Percentiles rank a stretch among this genome's conserved stretches.
phyloP scores from a whole-genome alignment of 2,797 vertebrate species.

The Paedocypris micromegethes region DNA sequence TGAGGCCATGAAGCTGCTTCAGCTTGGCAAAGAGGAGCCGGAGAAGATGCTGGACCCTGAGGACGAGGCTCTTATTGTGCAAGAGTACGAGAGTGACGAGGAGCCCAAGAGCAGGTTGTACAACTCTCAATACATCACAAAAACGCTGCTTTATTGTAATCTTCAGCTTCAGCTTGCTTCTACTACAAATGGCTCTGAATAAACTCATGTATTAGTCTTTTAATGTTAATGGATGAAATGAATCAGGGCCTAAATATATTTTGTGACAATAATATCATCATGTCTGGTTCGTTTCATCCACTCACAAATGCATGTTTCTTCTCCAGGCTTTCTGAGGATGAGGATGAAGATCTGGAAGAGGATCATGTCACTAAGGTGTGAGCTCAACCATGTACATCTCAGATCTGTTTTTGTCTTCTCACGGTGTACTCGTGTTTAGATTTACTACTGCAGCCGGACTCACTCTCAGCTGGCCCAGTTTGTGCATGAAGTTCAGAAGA shows the following conservation, averaged over 20 bases:
- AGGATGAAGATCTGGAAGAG: conserved; percentile 83
- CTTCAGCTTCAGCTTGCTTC: too few relatives aligned
- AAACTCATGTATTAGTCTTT: too few relatives aligned
- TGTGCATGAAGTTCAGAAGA: conserved; percentile 90
- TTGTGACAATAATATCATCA: too few relatives aligned
- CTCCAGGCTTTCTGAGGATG: conserved; percentile 69
- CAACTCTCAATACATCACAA: too few relatives aligned
- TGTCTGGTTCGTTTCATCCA: conserved; percentile 2
- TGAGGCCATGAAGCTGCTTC: conserved; percentile 75
- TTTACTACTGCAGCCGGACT: conserved; percentile 97
- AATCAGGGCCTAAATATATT: too few relatives aligned
- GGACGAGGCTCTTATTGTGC: conserved; percentile 86
- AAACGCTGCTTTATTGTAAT: too few relatives aligned
- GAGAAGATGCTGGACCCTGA: conserved; percentile 60
- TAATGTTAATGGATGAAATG: background rate
- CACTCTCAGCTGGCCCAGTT: conserved; percentile 97
- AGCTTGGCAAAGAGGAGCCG: conserved; percentile 72
- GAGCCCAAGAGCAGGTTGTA: conserved; percentile 67
- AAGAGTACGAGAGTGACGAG: conserved; percentile 92
- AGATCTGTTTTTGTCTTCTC: too few relatives aligned
- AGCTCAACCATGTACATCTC: background rate
- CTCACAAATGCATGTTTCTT: background rate
- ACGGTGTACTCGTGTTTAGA: conserved; percentile 72
- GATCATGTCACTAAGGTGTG: conserved; percentile 89
- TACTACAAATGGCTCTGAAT: too few relatives aligned